Evolutionary conservation across 2,113 vertebrate genomes (phyloP).

Genomic region (Grallaria varia): DNA sequence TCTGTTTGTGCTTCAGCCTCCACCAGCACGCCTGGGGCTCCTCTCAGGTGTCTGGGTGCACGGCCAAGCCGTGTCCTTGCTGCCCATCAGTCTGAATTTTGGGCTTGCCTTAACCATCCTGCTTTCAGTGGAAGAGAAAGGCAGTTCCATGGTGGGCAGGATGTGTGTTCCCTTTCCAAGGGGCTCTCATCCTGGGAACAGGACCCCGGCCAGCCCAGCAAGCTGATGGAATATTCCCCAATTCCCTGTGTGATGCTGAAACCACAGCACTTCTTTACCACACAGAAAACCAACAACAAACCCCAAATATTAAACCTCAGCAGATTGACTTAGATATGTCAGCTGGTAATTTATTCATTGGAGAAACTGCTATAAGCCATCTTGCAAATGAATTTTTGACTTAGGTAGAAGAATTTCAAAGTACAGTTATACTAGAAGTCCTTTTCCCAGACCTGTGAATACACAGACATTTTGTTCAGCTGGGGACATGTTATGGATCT

Average conservation of each 20-base stretch:
- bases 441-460: neutral
- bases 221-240: neutral
- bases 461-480: neutral
- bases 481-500: neutral
- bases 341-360: neutral
- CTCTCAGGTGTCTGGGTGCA: neutral
- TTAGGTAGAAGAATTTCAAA: neutral
- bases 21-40: accelerated
- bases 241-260: neutral
- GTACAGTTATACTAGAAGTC: neutral
- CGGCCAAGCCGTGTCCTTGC: neutral
- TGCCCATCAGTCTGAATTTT: neutral
- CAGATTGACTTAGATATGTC: neutral
- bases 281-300: neutral
- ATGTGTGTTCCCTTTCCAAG: neutral
- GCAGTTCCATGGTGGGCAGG: accelerated
- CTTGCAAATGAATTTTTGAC: neutral
- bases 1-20: neutral
- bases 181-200: neutral
- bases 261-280: neutral
- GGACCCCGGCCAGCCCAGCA: neutral
- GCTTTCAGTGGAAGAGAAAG: neutral
- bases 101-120: neutral
- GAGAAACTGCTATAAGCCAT: neutral
- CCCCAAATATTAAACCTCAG: neutral